phyloP scores from a whole-genome alignment of 2,113 vertebrate genomes.

The Lepus timidus region DNA sequence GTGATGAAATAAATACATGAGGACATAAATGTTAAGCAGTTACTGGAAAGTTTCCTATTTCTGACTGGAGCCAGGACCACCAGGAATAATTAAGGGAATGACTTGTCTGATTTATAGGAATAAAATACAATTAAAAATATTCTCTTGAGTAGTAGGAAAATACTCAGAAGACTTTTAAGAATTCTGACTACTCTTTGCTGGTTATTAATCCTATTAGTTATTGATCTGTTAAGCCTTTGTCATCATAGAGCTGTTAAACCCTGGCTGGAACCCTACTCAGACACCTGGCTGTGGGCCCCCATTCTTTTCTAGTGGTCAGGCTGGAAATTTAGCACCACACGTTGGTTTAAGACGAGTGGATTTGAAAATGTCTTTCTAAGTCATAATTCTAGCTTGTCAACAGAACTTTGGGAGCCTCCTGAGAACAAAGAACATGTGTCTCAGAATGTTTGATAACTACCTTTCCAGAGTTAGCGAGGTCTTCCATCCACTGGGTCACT shows the following conservation, averaged over 20 bases:
- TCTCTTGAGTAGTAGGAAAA: slow-evolving; percentile 27
- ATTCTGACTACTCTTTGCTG: not conserved
- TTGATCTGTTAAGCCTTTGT: not conserved
- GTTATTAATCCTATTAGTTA: not conserved
- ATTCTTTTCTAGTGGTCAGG: not conserved
- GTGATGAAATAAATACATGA: not conserved
- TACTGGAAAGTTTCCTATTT: not conserved
- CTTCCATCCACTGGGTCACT: too few species aligned
- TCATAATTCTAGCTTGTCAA: not conserved
- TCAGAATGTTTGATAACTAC: not conserved
- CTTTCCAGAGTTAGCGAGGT: too few species aligned
- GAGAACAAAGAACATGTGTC: not conserved
- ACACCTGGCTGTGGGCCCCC: not conserved
- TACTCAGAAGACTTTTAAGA: not conserved
- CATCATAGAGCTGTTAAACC: not conserved
- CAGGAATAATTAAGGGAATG: slow-evolving; percentile 11
- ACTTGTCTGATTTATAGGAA: not conserved
- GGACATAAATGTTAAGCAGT: not conserved
- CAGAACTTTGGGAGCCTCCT: not conserved
- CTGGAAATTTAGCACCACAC: not conserved
- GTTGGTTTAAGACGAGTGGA: not conserved
- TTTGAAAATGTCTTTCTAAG: slow-evolving; percentile 23
- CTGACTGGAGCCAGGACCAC: not conserved
- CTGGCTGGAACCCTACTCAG: not conserved
- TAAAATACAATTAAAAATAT: slow-evolving; percentile 7